A percentile compares a stretch with the other conserved stretches of the same genome.
Conservation (phyloP, 1,140 invertebrate genomes). For the Mizuhopecten yessoensis region DNA sequence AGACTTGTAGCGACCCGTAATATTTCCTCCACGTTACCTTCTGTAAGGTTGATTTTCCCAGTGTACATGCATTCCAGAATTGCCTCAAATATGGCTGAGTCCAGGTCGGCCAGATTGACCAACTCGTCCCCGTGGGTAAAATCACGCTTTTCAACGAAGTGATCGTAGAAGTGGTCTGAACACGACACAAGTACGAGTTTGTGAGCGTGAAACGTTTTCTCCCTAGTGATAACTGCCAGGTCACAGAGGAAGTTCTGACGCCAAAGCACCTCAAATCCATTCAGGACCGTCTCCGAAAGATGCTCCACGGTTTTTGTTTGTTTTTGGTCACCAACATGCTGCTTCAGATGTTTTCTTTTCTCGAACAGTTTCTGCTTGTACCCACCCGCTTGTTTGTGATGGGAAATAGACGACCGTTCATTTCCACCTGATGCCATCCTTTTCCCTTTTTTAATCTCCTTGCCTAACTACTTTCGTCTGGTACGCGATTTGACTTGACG, state of each 20-base stretch:
- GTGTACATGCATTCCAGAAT: slow-evolving; percentile 73
- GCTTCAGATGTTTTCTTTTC: slow-evolving; percentile 20
- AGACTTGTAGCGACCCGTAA: slow-evolving; percentile 62
- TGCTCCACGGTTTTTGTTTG: slow-evolving; percentile 62
- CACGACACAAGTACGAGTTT: slow-evolving; percentile 68
- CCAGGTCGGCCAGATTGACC: slow-evolving; percentile 58
- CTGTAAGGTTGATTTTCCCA: slow-evolving; percentile 62
- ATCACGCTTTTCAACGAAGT: slow-evolving; percentile 63
- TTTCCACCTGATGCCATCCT: slow-evolving; percentile 52
- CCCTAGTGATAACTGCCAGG: slow-evolving; percentile 60
- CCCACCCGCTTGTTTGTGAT: not conserved
- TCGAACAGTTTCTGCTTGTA: slow-evolving; percentile 41
- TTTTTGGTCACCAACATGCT: slow-evolving; percentile 44
- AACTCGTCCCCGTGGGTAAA: not conserved
- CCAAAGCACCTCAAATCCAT: slow-evolving; percentile 72
- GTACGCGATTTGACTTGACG: too few relatives aligned
- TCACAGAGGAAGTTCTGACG: slow-evolving; percentile 71
- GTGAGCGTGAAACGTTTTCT: slow-evolving; percentile 63
- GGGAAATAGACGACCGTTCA: not conserved
- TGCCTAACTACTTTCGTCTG: not conserved
- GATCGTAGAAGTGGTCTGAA: slow-evolving; percentile 73
- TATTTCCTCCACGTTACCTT: slow-evolving; percentile 62
- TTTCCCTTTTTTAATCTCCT: not conserved
- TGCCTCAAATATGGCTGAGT: slow-evolving; percentile 53
- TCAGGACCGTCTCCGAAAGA: slow-evolving; percentile 65